Evolutionary conservation across 37 sponge, comb jelly and placozoan genomes (phyloP), one percentile per base, ranked within the genome.

Genomic region (Agelas oroides): DNA sequence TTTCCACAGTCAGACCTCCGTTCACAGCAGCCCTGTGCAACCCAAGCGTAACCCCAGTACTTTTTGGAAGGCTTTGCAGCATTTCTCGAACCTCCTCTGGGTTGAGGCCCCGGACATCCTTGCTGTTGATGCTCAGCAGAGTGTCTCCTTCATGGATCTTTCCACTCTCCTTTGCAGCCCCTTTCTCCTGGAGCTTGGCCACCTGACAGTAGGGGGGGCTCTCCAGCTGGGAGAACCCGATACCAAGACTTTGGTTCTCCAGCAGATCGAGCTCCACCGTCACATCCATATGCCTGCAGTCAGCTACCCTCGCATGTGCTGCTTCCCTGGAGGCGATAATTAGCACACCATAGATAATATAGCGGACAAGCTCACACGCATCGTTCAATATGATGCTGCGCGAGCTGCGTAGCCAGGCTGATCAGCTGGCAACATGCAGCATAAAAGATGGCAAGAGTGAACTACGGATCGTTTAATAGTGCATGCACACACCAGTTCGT

Each of bases 161-260:
- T 18, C 86, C 80, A 39, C 34, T 34, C 73, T 59, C 17, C 25
- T 39, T 31, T 3, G 90, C 86, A 20, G 85, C 73, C 32, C 90
- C 73, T 55, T 53, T 40, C 5, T 79, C 73, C 15, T 66, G 54
- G 30, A 84, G 38, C 38, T 74, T 65, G 11, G 19, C 69, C 39
- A 84, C 86, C 39, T 79, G 80, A 36, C 86, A 90, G 46, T 84
- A 57, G 0, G 90, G 70, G 5, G 90, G 90, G 20, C 20, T 56
- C 14, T 31, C 57, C 58, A 70, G 71, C 69, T 59, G 40, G 32
- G 63, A 39, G 41, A 73, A 69, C 20, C 86, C 78, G n/a, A 86
- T 86, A 5, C 86, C 86, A 58, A 86, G 70, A n/a, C 39, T 3
- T 62, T 86, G 78, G 13, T 61, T 78, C 30, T 36, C 41, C 16